Percentiles rank a stretch among this genome's conserved stretches.
These are phyloP conservation scores for Xylota segnis DNA, from an alignment of 2,888 invertebrate species.

Conservation along the genomic window DNA sequence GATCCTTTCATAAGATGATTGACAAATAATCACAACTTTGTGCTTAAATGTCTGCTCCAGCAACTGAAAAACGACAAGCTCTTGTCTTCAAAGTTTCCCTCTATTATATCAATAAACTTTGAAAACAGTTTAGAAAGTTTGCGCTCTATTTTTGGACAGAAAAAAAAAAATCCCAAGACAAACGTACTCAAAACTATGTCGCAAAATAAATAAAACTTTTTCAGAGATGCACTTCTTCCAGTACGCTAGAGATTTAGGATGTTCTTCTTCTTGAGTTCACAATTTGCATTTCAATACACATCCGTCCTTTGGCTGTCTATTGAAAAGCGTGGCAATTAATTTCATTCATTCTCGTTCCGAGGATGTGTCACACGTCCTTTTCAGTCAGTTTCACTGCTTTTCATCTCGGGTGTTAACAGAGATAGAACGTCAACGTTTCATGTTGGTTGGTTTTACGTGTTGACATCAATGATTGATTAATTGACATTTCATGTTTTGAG, in stretches of 20 bases:
- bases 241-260: slow-evolving; percentile 33
- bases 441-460: slow-evolving; percentile 34
- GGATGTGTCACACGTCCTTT: slow-evolving; percentile 47
- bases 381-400: slow-evolving; percentile 25
- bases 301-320: slow-evolving; percentile 14
- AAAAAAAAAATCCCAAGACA: slow-evolving; percentile 2
- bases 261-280: slow-evolving; percentile 12
- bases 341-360: slow-evolving; percentile 51
- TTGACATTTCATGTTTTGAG: slow-evolving; percentile 55
- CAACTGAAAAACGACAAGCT: slow-evolving; percentile 26
- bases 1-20: slow-evolving; percentile 2
- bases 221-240: slow-evolving; percentile 1
- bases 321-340: slow-evolving; percentile 68
- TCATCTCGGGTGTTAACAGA: background rate
- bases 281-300: slow-evolving; percentile 46
- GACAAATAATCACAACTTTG: slow-evolving; percentile 22
- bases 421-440: background rate
- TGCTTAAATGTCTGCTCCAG: slow-evolving; percentile 39
- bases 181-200: slow-evolving; percentile 37
- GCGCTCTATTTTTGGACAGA: slow-evolving; percentile 4
- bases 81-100: slow-evolving; percentile 12
- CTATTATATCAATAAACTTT: slow-evolving; percentile 43
- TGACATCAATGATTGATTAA: slow-evolving; percentile 72
- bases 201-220: slow-evolving; percentile 35
- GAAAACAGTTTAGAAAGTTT: slow-evolving; percentile 58